Conservation (phyloP, 2,113 vertebrate species). For the Amazona guildingii region DNA sequence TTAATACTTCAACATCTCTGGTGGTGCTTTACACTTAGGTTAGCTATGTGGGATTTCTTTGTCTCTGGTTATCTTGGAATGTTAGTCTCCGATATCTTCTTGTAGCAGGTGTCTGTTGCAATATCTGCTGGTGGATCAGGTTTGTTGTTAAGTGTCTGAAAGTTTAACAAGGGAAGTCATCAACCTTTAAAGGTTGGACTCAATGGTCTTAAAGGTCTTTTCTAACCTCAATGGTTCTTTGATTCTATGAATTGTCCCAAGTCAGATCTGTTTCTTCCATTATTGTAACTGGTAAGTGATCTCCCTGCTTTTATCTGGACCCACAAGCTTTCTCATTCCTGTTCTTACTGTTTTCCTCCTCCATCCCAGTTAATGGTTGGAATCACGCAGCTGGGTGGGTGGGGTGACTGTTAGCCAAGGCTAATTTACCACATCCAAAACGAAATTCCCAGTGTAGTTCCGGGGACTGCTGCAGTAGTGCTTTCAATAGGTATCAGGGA, state of each 20-base stretch:
- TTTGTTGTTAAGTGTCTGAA: neutral
- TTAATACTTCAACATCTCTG: neutral
- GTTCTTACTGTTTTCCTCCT: neutral
- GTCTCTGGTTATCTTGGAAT: neutral
- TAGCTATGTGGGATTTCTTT: neutral
- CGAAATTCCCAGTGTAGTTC: neutral
- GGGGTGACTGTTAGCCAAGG: neutral
- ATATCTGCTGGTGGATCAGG: neutral
- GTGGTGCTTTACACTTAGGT: neutral
- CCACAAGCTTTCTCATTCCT: neutral
- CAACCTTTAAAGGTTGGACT: neutral
- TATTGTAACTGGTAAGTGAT: neutral
- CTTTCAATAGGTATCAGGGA: neutral
- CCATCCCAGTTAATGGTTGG: neutral
- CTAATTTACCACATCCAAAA: neutral
- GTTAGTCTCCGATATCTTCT: neutral
- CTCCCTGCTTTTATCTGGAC: neutral
- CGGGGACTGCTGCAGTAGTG: neutral
- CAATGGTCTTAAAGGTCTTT: neutral
- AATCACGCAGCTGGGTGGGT: neutral
- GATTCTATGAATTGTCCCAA: neutral
- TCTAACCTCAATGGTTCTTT: neutral
- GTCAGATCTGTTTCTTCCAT: neutral
- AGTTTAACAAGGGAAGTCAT: neutral
- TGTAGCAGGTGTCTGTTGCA: neutral